phyloP scores from a whole-genome alignment of 1,140 invertebrate genomes.

The Chrysoperla carnea region DNA sequence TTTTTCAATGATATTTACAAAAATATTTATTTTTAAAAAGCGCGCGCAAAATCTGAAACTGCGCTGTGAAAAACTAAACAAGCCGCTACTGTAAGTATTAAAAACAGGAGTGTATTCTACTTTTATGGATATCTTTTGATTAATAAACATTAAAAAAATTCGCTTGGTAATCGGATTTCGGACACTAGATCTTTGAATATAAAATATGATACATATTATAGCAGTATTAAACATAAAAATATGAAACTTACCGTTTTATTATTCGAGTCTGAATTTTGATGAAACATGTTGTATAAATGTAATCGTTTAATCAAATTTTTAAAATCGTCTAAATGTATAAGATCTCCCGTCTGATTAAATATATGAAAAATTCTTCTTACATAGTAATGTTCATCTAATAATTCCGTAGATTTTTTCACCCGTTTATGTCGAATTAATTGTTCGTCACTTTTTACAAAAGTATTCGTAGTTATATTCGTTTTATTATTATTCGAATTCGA shows the following conservation, averaged over 20 bases:
- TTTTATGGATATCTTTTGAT: too few species aligned
- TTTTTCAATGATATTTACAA: too few species aligned
- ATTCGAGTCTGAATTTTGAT: slow-evolving; percentile 27
- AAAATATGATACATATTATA: too few species aligned
- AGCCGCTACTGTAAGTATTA: too few species aligned
- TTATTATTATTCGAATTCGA: slow-evolving; percentile 10
- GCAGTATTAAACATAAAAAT: too few species aligned
- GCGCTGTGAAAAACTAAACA: too few species aligned
- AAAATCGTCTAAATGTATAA: slow-evolving; percentile 44
- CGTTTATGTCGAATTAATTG: slow-evolving; percentile 16
- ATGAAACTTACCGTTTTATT: slow-evolving; percentile 27
- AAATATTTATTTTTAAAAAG: too few species aligned
- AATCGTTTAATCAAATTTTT: slow-evolving; percentile 41
- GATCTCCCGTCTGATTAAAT: slow-evolving; percentile 20
- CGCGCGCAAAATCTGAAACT: too few species aligned
- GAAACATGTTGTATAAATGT: slow-evolving; percentile 22
- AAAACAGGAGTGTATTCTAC: too few species aligned
- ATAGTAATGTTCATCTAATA: slow-evolving; percentile 10
- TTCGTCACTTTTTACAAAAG: slow-evolving; percentile 23
- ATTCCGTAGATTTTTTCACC: slow-evolving; percentile 11
- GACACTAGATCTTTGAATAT: too few species aligned
- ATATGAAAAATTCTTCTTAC: slow-evolving; percentile 10
- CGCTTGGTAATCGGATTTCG: too few species aligned
- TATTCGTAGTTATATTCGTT: not conserved
- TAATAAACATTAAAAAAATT: too few species aligned